Base-by-base conservation (phyloP, 2,888 invertebrate species). In the Parochlus steinenii region DNA sequence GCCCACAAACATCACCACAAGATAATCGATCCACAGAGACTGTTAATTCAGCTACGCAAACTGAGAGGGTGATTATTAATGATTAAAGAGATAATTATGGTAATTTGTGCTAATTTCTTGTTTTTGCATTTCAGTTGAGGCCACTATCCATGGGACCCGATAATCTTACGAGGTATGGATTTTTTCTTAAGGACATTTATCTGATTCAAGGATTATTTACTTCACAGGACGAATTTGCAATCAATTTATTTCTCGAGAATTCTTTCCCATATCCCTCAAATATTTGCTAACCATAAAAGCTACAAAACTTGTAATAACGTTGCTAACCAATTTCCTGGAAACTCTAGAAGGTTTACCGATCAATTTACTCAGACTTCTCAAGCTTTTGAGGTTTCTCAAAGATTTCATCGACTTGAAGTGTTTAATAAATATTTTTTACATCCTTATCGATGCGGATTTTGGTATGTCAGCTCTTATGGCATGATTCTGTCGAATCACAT, bases 1-100 rank as follows among this genome's bases (percentile, higher is more conserved):
- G 33, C 40, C 22, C 28, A 37, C 11, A 39, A 37, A 18, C 46
- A 44, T 39, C 46, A 47, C n/a, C n/a, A n/a, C n/a, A n/a, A n/a
- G 42, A 55, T 52, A 30, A 10, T 19, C 18, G 20, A 3, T n/a
- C 52, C 39, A 64, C 63, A 50, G 71, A 74, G 52, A 73, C 69
- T 45, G 74, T 74, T 54, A 82, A 80, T 57, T 79, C 77, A 45
- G 79, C 85, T 50, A 85, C 85, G 48, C 85, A 85, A 64, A 85
- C 85, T 19, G 85, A 85, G 55, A 69, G 82, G 71, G 83, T 85
- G 15, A 12, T 16, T 15, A 19, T 27, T 24, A 18, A 27, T 16
- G 22, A 27, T 4, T n/a, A 31, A 31, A 18, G 5, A 18, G 17
- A 8, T 29, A 18, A 23, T 25, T 15, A 19, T 30, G 10, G 7